Conservation (phyloP, 2,888 invertebrate species). For the Noctua janthina region DNA sequence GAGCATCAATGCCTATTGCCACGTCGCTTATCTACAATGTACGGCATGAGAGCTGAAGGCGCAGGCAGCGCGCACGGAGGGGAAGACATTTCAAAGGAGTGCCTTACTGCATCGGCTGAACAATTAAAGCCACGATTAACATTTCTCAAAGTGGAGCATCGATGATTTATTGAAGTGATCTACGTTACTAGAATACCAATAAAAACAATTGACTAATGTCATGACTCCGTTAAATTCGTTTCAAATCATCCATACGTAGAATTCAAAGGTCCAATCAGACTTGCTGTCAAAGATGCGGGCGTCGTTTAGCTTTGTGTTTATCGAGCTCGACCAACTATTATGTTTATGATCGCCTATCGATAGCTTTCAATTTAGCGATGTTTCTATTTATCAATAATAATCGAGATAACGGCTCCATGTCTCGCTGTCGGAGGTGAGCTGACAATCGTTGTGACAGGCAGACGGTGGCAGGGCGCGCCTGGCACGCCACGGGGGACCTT, state of each 20-base stretch:
- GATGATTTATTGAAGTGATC: conserved; percentile 29
- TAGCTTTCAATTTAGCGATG: conserved; percentile 50
- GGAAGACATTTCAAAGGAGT: conserved; percentile 81
- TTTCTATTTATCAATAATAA: conserved; percentile 66
- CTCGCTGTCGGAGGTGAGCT: conserved; percentile 71
- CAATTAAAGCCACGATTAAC: conserved; percentile 70
- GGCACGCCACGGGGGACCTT: conserved; percentile 77
- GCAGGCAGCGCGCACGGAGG: conserved; percentile 57
- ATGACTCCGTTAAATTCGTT: conserved; percentile 29
- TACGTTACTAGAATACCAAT: conserved; percentile 18
- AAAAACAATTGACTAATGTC: conserved; percentile 29
- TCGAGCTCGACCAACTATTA: conserved; percentile 6
- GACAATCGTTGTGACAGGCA: conserved; percentile 83
- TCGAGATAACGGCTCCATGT: conserved; percentile 70
- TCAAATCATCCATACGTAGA: conserved; percentile 17
- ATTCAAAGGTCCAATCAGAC: conserved; percentile 32
- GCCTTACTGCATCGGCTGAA: conserved; percentile 79
- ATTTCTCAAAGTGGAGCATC: conserved; percentile 37
- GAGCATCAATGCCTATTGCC: conserved; percentile 89
- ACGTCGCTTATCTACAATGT: conserved; percentile 87
- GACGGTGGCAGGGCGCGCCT: conserved; percentile 72
- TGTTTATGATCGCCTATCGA: conserved; percentile 24
- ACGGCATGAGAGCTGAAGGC: conserved; percentile 74
- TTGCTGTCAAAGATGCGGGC: conserved; percentile 37
- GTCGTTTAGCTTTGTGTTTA: conserved; percentile 31